phyloP scores from a whole-genome alignment of 2,888 invertebrate genomes.

The Pammene aurita region DNA sequence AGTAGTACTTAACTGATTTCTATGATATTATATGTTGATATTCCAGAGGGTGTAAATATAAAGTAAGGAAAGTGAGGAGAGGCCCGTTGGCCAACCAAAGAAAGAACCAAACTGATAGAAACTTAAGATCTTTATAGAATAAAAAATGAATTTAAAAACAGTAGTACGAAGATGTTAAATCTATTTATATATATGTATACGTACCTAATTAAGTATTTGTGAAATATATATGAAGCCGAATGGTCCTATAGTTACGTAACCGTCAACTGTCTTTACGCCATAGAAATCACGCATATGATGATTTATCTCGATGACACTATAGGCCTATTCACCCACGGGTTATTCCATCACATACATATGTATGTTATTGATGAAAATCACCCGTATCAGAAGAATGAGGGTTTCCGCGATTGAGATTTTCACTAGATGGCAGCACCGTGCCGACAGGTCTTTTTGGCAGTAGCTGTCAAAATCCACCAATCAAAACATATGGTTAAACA shows the following conservation, averaged over 20 bases:
- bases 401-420: no score
- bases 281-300: neutral
- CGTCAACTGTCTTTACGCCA: neutral
- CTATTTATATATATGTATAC: conserved; percentile 42
- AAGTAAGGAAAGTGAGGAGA: conserved; percentile 17
- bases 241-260: conserved; percentile 1
- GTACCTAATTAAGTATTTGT: conserved; percentile 43
- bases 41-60: conserved; percentile 37
- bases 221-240: conserved; percentile 16
- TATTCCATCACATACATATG: neutral
- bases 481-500: no score
- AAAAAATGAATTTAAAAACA: conserved; percentile 32
- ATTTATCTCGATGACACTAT: conserved; percentile 36
- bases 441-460: no score
- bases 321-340: conserved; percentile 26
- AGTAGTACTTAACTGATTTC: conserved; percentile 33
- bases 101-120: conserved; percentile 74
- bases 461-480: no score
- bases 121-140: conserved; percentile 46
- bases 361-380: neutral
- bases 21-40: conserved; percentile 42
- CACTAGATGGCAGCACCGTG: no score
- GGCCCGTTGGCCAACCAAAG: conserved; percentile 54
- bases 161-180: conserved; percentile 33
- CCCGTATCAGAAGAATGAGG: no score